These are phyloP conservation scores for Lottia gigantea DNA, from an alignment of 2,888 invertebrate genomes.

Conservation along the genomic window DNA sequence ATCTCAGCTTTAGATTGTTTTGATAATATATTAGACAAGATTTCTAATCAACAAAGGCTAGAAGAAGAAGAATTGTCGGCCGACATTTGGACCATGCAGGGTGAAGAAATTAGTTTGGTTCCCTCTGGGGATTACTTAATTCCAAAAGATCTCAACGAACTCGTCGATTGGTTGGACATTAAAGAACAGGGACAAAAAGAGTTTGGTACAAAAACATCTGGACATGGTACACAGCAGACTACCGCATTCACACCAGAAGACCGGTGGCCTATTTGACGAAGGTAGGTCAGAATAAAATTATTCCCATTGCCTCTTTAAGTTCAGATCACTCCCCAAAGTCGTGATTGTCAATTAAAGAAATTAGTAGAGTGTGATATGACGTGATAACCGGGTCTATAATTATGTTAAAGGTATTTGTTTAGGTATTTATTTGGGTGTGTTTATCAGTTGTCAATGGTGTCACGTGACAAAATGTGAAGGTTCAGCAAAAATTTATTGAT, in stretches of 20 bases:
- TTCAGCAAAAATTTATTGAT: conserved; percentile 10
- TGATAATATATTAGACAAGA: neutral
- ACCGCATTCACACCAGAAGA: conserved; percentile 58
- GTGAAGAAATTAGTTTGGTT: conserved; percentile 17
- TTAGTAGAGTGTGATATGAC: too few relatives aligned
- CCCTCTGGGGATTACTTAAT: conserved; percentile 22
- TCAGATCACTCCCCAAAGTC: too few relatives aligned
- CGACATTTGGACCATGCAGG: conserved; percentile 19
- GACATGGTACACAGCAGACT: conserved; percentile 47
- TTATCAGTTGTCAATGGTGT: conserved; percentile 20
- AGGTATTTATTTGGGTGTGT: neutral
- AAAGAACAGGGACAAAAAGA: conserved; percentile 29
- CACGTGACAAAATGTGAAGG: conserved; percentile 17
- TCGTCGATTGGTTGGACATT: conserved; percentile 55
- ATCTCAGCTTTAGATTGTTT: too few relatives aligned
- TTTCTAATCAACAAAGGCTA: conserved; percentile 27
- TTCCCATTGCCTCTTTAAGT: too few relatives aligned
- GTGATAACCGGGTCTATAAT: too few relatives aligned
- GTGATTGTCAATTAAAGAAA: too few relatives aligned
- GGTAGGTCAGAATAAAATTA: conserved; percentile 35
- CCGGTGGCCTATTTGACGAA: conserved; percentile 62
- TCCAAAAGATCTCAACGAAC: conserved; percentile 55
- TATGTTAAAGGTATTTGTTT: too few relatives aligned
- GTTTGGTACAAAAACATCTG: conserved; percentile 26
- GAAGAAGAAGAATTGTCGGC: conserved; percentile 36